Evolutionary conservation across 2,797 vertebrate species (phyloP).

Genomic region (Dryobates pubescens): DNA sequence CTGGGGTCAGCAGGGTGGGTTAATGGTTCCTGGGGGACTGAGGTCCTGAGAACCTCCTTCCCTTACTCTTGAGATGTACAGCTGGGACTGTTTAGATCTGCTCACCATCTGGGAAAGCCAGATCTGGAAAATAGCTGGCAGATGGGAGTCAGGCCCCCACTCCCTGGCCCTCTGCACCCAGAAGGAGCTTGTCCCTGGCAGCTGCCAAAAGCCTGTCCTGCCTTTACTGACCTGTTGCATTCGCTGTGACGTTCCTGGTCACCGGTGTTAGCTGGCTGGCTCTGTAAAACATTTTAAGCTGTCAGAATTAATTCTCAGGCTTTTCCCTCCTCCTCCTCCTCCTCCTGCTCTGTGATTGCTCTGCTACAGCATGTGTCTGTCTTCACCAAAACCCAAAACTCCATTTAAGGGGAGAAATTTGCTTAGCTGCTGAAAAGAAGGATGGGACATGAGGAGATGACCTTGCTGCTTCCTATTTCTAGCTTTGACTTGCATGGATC

Average conservation of each 20-base stretch:
- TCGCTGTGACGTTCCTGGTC: rapidly evolving
- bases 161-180: neutral
- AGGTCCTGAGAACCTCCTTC: neutral
- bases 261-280: neutral
- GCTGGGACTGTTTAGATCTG: neutral
- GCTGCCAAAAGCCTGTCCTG: neutral
- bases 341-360: neutral
- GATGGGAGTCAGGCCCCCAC: neutral
- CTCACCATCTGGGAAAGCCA: neutral
- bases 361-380: neutral
- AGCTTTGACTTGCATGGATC: neutral
- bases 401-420: constrained; percentile 15
- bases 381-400: neutral
- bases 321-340: neutral
- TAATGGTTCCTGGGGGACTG: neutral
- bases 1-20: rapidly evolving
- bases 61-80: neutral
- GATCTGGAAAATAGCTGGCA: neutral
- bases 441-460: neutral
- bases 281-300: neutral
- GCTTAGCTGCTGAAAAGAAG: constrained; percentile 38
- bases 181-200: neutral
- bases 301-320: neutral
- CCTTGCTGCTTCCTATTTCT: constrained; percentile 31
- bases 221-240: neutral